Conservation (phyloP, 2,888 invertebrate genomes). For the Drosophila lacicola region DNA sequence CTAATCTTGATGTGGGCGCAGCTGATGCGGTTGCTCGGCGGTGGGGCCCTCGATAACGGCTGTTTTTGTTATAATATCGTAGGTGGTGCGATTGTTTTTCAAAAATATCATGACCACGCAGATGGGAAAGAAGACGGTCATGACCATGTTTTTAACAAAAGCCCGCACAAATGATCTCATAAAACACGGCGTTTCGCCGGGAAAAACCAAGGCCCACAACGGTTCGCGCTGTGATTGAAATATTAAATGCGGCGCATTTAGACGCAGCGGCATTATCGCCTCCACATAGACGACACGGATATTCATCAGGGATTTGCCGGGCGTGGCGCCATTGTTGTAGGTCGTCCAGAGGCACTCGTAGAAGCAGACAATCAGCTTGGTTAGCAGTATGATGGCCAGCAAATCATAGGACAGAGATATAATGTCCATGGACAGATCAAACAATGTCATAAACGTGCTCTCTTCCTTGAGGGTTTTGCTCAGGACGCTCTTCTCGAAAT, state of each 20-base stretch:
- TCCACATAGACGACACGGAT: conserved; percentile 92
- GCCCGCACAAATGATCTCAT: conserved; percentile 90
- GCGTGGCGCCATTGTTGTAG: conserved; percentile 89
- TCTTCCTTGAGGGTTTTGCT: neutral
- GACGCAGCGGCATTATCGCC: conserved; percentile 88
- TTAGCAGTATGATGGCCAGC: conserved; percentile 90
- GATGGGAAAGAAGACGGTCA: conserved; percentile 93
- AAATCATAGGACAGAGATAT: conserved; percentile 91
- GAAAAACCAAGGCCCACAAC: conserved; percentile 87
- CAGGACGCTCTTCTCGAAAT: neutral
- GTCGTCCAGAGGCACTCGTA: conserved; percentile 89
- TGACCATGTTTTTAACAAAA: conserved; percentile 93
- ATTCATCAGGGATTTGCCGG: conserved; percentile 94
- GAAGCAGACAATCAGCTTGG: conserved; percentile 91
- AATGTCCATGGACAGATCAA: conserved; percentile 7
- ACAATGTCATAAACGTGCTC: neutral
- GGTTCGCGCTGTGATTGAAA: conserved; percentile 39
- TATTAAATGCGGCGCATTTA: conserved; percentile 80
- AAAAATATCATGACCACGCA: conserved; percentile 92
- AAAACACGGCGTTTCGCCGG: conserved; percentile 89
- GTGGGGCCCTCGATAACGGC: conserved; percentile 90
- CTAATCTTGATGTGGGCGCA: neutral
- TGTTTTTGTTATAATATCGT: conserved; percentile 93
- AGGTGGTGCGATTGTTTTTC: conserved; percentile 93
- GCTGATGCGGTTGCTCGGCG: neutral